Conservation (phyloP, 2,797 vertebrate species). For the Propithecus deckenii region DNA sequence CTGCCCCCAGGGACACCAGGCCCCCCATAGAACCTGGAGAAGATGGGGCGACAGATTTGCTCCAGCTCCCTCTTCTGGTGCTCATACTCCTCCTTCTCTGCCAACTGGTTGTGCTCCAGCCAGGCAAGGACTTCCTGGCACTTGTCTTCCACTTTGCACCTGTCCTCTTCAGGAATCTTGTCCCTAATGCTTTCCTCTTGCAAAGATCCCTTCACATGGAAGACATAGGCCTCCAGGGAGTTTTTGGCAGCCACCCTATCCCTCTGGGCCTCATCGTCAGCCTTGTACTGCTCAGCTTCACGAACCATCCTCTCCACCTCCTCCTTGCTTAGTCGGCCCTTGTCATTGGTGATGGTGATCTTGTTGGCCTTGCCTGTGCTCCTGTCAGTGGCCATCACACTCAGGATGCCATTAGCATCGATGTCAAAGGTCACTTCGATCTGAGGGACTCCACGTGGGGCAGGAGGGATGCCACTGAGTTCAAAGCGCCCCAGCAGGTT, state of each 20-base stretch:
- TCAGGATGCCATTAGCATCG: slow-evolving; percentile 87
- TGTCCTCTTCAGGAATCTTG: slow-evolving; percentile 71
- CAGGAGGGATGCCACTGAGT: slow-evolving; percentile 85
- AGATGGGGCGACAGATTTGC: slow-evolving; percentile 69
- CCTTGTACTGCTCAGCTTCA: slow-evolving; percentile 78
- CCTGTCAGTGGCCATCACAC: slow-evolving; percentile 75
- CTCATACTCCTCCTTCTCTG: slow-evolving; percentile 72
- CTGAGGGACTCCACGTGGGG: slow-evolving; percentile 85
- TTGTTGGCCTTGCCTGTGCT: slow-evolving; percentile 79
- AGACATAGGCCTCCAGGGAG: slow-evolving; percentile 78
- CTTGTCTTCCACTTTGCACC: slow-evolving; percentile 68
- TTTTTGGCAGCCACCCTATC: slow-evolving; percentile 80
- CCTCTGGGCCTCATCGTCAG: slow-evolving; percentile 77
- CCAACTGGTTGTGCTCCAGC: slow-evolving; percentile 75
- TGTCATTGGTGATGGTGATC: slow-evolving; percentile 81
- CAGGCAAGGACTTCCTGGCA: slow-evolving; percentile 75
- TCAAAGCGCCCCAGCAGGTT: slow-evolving; percentile 87
- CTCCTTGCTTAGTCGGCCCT: slow-evolving; percentile 81
- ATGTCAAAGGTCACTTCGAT: slow-evolving; percentile 88
- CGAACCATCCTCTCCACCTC: slow-evolving; percentile 81
- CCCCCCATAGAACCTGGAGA: slow-evolving; percentile 58
- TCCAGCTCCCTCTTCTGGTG: slow-evolving; percentile 72
- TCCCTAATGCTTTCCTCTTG: slow-evolving; percentile 68
- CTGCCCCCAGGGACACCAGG: not conserved
- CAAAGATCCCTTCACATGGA: slow-evolving; percentile 72